phyloP scores from a whole-genome alignment of 2,113 vertebrate genomes.

The Columba livia region DNA sequence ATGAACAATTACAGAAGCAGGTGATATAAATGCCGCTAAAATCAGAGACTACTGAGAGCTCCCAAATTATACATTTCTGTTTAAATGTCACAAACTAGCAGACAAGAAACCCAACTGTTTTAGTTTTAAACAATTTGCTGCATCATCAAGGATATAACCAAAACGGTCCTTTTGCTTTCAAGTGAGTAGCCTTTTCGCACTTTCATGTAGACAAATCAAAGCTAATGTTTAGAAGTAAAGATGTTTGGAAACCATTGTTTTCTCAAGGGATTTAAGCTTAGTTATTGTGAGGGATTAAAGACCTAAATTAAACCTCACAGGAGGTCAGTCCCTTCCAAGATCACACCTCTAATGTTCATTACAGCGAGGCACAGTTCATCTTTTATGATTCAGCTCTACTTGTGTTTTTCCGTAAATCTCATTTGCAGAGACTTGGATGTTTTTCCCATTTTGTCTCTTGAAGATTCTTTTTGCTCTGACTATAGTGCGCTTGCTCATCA shows the following conservation, averaged over 20 bases:
- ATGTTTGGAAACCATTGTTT: constrained; percentile 19
- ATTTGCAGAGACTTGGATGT: neutral
- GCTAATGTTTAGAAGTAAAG: neutral
- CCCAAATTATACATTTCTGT: constrained; percentile 28
- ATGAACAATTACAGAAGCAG: constrained; percentile 66
- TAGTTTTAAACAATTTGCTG: constrained; percentile 26
- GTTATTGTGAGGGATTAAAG: constrained; percentile 32
- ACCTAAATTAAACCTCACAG: constrained; percentile 42
- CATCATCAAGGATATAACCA: neutral
- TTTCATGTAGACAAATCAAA: constrained; percentile 19
- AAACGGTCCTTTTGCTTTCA: neutral
- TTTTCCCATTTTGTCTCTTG: neutral
- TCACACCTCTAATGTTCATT: neutral
- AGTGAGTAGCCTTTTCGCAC: neutral
- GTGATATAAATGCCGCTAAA: constrained; percentile 52
- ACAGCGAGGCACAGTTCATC: neutral
- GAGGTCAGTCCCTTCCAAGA: constrained; percentile 30
- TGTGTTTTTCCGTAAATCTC: neutral
- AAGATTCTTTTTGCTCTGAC: neutral
- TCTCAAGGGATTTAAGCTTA: constrained; percentile 50
- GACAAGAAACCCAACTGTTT: neutral
- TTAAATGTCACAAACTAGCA: constrained; percentile 20
- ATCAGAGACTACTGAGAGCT: constrained; percentile 10
- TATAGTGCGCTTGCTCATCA: neutral
- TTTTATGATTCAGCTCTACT: neutral